Percentiles rank a stretch among this genome's conserved stretches.
These are phyloP conservation scores for Tychaedon coryphoeus DNA, from an alignment of 2,113 vertebrate genomes.

Conservation along the genomic window DNA sequence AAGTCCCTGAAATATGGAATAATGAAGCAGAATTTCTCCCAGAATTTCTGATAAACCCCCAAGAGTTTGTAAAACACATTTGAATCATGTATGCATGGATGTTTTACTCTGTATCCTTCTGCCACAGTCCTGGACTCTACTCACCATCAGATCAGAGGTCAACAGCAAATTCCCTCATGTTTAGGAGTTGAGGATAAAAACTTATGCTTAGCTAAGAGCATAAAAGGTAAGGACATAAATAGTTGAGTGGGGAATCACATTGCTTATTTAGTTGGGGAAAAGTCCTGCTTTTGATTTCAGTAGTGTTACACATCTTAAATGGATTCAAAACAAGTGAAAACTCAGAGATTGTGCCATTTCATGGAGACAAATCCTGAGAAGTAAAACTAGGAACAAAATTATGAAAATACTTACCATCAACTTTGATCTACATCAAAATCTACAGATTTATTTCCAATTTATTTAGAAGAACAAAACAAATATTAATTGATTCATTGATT, in stretches of 20 bases:
- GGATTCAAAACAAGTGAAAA: neutral
- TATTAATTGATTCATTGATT: neutral
- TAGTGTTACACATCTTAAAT: neutral
- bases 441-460: neutral
- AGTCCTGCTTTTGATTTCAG: neutral
- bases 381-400: neutral
- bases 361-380: neutral
- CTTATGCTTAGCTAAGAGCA: neutral
- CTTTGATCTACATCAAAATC: neutral
- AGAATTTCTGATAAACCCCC: neutral
- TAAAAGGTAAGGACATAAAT: neutral
- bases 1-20: neutral
- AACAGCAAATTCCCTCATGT: neutral
- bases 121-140: neutral
- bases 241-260: neutral
- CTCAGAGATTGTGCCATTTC: neutral
- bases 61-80: neutral
- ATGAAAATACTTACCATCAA: neutral
- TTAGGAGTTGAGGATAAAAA: neutral
- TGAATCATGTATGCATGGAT: neutral
- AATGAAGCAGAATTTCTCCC: neutral
- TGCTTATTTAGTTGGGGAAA: neutral
- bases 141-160: neutral
- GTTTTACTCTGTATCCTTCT: neutral
- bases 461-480: neutral